Base-by-base conservation (phyloP, 2,888 invertebrate species). In the Mythimna vitellina region DNA sequence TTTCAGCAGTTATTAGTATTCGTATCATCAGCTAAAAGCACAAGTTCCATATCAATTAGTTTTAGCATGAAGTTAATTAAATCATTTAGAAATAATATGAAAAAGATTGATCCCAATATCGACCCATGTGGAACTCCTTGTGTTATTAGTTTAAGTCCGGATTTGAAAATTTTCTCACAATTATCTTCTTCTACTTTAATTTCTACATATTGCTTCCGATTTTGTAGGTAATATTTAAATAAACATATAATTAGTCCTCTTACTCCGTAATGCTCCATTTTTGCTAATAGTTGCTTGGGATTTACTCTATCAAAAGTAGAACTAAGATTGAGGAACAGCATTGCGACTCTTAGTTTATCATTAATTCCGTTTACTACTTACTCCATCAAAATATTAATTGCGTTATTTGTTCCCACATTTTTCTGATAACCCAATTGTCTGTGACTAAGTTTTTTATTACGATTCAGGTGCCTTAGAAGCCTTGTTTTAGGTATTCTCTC, bases 381-480 rank as follows among this genome's bases (percentile, higher is more conserved):
- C 60, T 60, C 42, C 60, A 60, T 60, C 14, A 38, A 42, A 3
- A 38, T 60, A 60, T 38, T 38, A 38, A 60, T 38, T 60, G 38
- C 60, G 22, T 60, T 22, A 60, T 38, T 60, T 38, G 38, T 60
- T 8, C 60, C 38, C 22, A 60, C 35, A 60, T 35, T 3, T 60
- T 60, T 38, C 22, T 60, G 58, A 38, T 38, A 38, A 3, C 58
- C n/a, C 7, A 38, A 38, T 60, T 60, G 38, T 22, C 60, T 60
- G 38, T 38, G 60, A 60, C 38, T 38, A 7, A 38, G 38, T 14
- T 42, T 17, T n/a, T 60, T 60, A 35, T 58, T 35, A 32, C 57
- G 5, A 58, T 32, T 32, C 3, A 58, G 5, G 32, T 20, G 32
- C 20, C 32, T 32, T 3, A 58, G 57, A 9, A 58, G 10, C 10